Evolutionary conservation across 2,113 vertebrate species (phyloP).

Genomic region (Porphyrio hochstetteri): DNA sequence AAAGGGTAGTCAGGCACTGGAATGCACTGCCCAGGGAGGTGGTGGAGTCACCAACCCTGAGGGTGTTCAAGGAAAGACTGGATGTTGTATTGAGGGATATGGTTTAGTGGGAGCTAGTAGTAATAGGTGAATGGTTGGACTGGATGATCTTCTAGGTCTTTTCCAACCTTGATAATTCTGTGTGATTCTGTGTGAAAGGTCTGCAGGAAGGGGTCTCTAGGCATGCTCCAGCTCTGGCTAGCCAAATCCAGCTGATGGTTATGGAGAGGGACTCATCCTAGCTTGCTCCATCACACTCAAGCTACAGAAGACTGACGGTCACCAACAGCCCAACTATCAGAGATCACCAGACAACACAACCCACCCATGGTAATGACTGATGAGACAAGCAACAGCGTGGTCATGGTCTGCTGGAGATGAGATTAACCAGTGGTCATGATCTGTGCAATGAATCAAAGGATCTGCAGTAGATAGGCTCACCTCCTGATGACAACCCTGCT

Average conservation of each 20-base stretch:
- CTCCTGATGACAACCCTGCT: rapidly evolving
- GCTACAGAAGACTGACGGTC: background rate
- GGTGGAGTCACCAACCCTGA: too few relatives aligned
- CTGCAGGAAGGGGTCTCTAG: background rate
- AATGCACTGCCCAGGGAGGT: too few relatives aligned
- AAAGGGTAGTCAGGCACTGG: too few relatives aligned
- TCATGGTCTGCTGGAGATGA: background rate
- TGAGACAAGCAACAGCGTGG: background rate
- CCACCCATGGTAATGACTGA: rapidly evolving
- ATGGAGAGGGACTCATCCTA: background rate
- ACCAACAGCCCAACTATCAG: background rate
- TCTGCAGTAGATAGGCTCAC: rapidly evolving
- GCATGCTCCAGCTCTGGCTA: background rate
- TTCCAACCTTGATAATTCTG: too few relatives aligned
- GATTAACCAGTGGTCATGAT: background rate
- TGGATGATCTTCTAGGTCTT: too few relatives aligned
- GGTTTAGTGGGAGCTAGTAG: too few relatives aligned
- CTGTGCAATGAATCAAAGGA: background rate
- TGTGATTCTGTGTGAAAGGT: too few relatives aligned
- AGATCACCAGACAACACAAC: background rate
- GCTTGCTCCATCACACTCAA: background rate
- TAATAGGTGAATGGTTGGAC: too few relatives aligned
- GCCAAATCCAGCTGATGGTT: background rate
- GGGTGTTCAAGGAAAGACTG: too few relatives aligned
- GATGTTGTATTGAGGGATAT: too few relatives aligned